Evolutionary conservation across 2,797 vertebrate species (phyloP), one percentile per base, ranked within the genome.

Genomic region (Pelodytes ibericus): DNA sequence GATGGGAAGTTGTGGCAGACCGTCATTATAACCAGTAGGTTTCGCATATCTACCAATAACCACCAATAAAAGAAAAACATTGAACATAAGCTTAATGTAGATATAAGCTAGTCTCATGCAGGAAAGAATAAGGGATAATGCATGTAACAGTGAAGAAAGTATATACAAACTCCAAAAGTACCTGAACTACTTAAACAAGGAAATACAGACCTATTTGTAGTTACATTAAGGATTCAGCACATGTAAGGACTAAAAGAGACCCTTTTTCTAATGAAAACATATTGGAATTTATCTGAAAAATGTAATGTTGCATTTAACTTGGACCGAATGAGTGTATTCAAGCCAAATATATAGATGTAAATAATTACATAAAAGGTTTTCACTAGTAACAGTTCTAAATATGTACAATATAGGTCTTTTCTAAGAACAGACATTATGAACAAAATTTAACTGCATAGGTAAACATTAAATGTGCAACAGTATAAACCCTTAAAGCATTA

Each of bases 371-470:
- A 44, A 16, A 44, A 3, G 3, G 18, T 11, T 44, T 44, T 15
- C 41, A 10, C 49, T 53, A 47, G 22, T 53, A 22, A 22, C n/a
- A 24, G 5, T 24, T 22, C 1, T 7, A 22, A 53, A 22, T 22
- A 1, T 53, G 20, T 53, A 53, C 22, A 53, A n/a, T 22, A 53
- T 53, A 53, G 7, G 24, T 22, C n/a, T 24, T 53, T 44, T 5
- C n/a, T 22, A 57, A 2, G 3, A 60, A 59, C 18, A 41, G 25
- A 30, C 31, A 65, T 57, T 16, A 24, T 65, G 49, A 65, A 65
- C 49, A 66, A 47, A 7, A 53, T 53, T 24, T 20, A 53, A 47
- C 51, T 74, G 72, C 72, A 74, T 74, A 74, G 62, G 24, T 74
- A 58, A 58, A 39, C 29, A 24, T 26, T 20, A 39, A 73, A 39